A percentile compares a stretch with the other conserved stretches of the same genome.
phyloP scores from a whole-genome alignment of 1,140 invertebrate species.

The Leptopilina boulardi region DNA sequence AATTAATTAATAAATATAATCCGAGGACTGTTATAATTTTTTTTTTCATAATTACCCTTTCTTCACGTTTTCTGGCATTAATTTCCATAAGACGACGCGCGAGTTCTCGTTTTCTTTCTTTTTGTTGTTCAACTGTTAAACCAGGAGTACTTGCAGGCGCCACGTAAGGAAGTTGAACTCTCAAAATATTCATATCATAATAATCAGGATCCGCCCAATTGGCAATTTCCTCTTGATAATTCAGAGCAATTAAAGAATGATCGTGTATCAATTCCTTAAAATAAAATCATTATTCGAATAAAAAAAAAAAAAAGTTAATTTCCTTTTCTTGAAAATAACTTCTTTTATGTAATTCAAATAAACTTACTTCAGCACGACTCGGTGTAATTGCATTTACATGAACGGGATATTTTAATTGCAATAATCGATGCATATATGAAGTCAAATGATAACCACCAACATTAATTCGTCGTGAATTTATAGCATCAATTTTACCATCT shows the following conservation, averaged over 20 bases:
- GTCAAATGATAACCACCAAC: constrained; percentile 91
- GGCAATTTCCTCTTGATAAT: constrained; percentile 87
- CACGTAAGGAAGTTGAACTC: constrained; percentile 89
- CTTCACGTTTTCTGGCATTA: constrained; percentile 89
- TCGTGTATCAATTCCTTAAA: constrained; percentile 87
- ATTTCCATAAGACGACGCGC: constrained; percentile 88
- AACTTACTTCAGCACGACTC: constrained; percentile 86
- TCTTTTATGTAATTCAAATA: constrained; percentile 36
- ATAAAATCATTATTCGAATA: constrained; percentile 18
- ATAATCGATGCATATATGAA: constrained; percentile 90
- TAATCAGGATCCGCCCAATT: constrained; percentile 89
- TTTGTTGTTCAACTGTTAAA: constrained; percentile 87
- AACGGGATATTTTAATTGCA: constrained; percentile 95
- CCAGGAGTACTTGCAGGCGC: constrained; percentile 76
- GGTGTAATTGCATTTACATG: constrained; percentile 91
- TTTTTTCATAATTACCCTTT: constrained; percentile 76
- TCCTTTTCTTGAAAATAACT: no score
- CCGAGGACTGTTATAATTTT: constrained; percentile 11
- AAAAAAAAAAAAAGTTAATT: background rate
- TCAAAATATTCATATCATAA: constrained; percentile 89
- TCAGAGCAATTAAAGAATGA: constrained; percentile 85
- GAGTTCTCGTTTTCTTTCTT: constrained; percentile 89
- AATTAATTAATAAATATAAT: constrained; percentile 32
- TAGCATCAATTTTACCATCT: constrained; percentile 82
- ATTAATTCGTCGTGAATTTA: constrained; percentile 88